Base-by-base conservation (phyloP, 2,888 invertebrate genomes). In the Carterocephalus palaemon region DNA sequence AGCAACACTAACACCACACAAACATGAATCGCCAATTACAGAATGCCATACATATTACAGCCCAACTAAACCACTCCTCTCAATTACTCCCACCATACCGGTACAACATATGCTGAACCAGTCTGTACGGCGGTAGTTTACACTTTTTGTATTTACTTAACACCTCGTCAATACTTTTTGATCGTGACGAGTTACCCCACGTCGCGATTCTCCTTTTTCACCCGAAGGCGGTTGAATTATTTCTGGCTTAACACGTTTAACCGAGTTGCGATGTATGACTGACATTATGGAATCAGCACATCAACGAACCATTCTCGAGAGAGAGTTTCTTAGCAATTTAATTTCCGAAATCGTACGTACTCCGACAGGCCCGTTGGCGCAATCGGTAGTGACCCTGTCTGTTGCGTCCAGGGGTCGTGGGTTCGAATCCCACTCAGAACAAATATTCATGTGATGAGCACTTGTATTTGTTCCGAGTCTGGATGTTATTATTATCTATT, bases 271-370 rank as follows among this genome's bases (percentile, higher is more conserved):
- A 71, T 70, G 68, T 72, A 70, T 67, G 67, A 65, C 62, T 57
- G 63, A 52, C 58, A 75, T 75, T 73, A 74, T 65, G 62, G 66
- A 76, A 69, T 71, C 73, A 72, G 65, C 69, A 73, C 71, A 76
- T 75, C 73, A 67, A 55, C 55, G 52, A 54, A 58, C 52, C 52
- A 48, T 49, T 53, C 48, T 52, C 48, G 60, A 49, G 52, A 51
- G 48, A 60, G 63, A 61, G 70, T 69, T 67, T 62, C 56, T 47
- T 53, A 58, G 65, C 73, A 69, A 71, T 71, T 70, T 69, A 68
- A 65, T 69, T 62, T 59, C 57, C 62, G 54, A 63, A 68, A 63
- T 54, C 60, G 64, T 50, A 52, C 53, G n/a, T n/a, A n/a, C n/a
- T n/a, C n/a, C n/a, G n/a, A n/a, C n/a, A n/a, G n/a, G n/a, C n/a